Evolutionary conservation across 2,113 vertebrate species (phyloP).

Genomic region (Python bivittatus): DNA sequence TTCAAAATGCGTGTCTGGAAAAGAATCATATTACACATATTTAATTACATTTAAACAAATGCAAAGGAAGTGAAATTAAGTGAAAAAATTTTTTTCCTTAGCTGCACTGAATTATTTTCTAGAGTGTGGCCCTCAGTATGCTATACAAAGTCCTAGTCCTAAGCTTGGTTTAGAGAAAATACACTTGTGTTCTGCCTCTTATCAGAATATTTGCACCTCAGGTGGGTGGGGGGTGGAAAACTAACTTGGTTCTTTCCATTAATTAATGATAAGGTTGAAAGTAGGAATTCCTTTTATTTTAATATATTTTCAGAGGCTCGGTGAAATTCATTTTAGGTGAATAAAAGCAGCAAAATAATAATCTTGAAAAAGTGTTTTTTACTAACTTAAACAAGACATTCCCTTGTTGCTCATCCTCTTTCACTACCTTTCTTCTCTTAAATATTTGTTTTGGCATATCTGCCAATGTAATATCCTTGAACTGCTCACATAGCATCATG

Average conservation of each 20-base stretch:
- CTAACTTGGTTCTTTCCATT: background rate
- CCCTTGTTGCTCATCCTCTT: no score
- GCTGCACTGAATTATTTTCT: background rate
- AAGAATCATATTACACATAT: background rate
- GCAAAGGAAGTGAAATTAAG: background rate
- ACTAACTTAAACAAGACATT: background rate
- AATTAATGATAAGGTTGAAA: background rate
- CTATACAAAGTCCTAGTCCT: background rate
- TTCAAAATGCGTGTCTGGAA: background rate
- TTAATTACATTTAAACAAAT: background rate
- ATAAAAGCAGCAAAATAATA: background rate
- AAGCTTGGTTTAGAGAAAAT: background rate
- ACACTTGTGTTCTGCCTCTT: background rate
- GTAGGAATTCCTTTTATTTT: background rate
- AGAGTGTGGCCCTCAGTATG: background rate
- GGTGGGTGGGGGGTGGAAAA: background rate
- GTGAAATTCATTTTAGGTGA: background rate
- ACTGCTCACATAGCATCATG: background rate
- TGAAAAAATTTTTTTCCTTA: background rate
- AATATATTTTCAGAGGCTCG: background rate
- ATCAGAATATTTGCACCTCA: background rate
- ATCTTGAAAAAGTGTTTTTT: background rate
- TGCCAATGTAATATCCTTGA: conserved; percentile 13
- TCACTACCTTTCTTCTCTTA: background rate
- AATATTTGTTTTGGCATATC: conserved; percentile 15